Evolutionary conservation across 2,113 vertebrate species (phyloP).

Genomic region (Columbina picui): DNA sequence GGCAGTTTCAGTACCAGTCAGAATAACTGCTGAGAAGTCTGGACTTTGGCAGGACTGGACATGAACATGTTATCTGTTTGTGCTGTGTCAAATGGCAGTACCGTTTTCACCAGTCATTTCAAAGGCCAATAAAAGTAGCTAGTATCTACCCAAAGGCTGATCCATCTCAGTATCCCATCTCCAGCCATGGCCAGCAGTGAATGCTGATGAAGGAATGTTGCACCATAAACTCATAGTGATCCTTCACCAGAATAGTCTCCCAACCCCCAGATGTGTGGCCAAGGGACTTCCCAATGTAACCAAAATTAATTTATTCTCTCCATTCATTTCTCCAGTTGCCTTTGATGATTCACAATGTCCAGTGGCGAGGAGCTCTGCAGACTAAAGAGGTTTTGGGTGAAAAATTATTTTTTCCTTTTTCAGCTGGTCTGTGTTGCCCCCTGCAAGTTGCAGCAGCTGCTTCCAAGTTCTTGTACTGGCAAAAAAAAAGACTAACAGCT

Average conservation of each 20-base stretch:
- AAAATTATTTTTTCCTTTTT: not conserved
- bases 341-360: not conserved
- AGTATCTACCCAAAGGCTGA: not conserved
- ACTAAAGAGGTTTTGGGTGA: not conserved
- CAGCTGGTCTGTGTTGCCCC: not conserved
- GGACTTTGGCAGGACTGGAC: not conserved
- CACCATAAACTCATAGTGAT: not conserved
- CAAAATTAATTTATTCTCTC: not conserved
- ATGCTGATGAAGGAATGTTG: not conserved
- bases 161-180: not conserved
- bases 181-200: not conserved
- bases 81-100: not conserved
- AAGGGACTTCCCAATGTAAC: not conserved
- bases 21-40: not conserved
- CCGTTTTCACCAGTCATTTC: not conserved
- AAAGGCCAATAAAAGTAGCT: not conserved
- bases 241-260: not conserved
- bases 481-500: not conserved
- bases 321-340: not conserved
- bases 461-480: not conserved
- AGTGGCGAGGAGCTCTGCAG: not conserved
- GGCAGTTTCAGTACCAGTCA: not conserved
- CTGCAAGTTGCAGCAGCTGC: not conserved
- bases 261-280: not conserved
- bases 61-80: rapidly evolving